Evolutionary conservation across 2,797 vertebrate species (phyloP).

Genomic region (Cheirogaleus major): DNA sequence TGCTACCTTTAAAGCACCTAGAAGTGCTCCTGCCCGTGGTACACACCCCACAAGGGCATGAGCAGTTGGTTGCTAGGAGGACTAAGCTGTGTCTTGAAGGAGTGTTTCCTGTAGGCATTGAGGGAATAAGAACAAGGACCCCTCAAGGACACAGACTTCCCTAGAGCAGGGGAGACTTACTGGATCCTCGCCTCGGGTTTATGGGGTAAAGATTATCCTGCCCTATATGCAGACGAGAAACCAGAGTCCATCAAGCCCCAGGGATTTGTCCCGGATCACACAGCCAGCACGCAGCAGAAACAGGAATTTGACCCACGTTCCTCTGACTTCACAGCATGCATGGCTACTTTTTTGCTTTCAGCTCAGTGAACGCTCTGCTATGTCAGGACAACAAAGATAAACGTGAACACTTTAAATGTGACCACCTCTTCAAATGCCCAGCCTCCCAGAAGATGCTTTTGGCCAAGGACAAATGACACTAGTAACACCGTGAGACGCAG

Average conservation of each 20-base stretch:
- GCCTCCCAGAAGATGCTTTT: not conserved
- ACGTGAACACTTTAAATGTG: accelerated
- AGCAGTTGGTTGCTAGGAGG: not conserved
- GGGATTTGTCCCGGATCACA: not conserved
- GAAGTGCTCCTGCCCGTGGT: not conserved
- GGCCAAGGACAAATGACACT: not conserved
- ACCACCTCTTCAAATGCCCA: not conserved
- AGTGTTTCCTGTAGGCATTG: accelerated
- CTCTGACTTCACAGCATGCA: not conserved
- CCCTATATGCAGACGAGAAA: not conserved
- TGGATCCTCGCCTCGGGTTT: not conserved
- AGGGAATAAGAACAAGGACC: not conserved
- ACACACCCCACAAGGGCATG: accelerated
- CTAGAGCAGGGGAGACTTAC: not conserved
- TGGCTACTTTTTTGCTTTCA: not conserved
- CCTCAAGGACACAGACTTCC: not conserved
- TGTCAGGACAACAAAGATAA: not conserved
- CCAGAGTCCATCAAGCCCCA: not conserved
- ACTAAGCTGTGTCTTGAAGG: not conserved
- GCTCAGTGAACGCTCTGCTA: not conserved
- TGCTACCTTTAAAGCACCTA: too few species aligned
- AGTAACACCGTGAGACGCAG: not conserved
- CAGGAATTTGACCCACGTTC: not conserved
- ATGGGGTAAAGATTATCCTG: not conserved
- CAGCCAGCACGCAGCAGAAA: not conserved